Conservation (phyloP, 2,888 invertebrate species). For the Augochlorella aurata region DNA sequence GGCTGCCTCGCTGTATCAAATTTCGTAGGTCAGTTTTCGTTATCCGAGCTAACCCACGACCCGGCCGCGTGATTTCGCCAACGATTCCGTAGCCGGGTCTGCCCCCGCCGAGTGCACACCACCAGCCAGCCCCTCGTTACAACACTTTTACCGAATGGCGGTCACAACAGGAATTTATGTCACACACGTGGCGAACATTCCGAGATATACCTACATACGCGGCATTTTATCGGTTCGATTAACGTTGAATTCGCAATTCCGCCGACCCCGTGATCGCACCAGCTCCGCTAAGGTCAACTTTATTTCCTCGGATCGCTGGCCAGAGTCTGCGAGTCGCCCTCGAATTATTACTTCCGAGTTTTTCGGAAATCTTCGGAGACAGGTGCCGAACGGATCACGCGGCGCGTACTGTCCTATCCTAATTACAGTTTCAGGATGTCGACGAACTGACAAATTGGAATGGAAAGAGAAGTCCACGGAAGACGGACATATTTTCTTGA, state of each 20-base stretch:
- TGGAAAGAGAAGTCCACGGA: too few relatives aligned
- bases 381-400: too few relatives aligned
- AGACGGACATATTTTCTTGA: too few relatives aligned
- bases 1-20: slow-evolving; percentile 44
- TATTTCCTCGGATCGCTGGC: too few relatives aligned
- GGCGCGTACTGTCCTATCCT: too few relatives aligned
- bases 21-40: slow-evolving; percentile 55
- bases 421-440: too few relatives aligned
- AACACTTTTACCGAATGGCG: slow-evolving; percentile 19
- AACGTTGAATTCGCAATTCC: neutral
- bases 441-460: too few relatives aligned
- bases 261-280: neutral
- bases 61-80: slow-evolving; percentile 30
- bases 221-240: neutral
- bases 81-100: slow-evolving; percentile 5
- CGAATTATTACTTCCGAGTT: too few relatives aligned
- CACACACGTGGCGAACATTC: neutral
- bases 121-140: slow-evolving; percentile 1
- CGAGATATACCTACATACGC: neutral
- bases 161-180: slow-evolving; percentile 23
- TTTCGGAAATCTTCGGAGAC: too few relatives aligned
- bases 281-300: too few relatives aligned
- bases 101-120: neutral
- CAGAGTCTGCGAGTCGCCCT: too few relatives aligned
- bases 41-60: slow-evolving; percentile 28